Percentiles rank a stretch among this genome's conserved stretches.
Evolutionary conservation across 2,113 vertebrate genomes (phyloP).

Genomic region (Microcebus murinus): DNA sequence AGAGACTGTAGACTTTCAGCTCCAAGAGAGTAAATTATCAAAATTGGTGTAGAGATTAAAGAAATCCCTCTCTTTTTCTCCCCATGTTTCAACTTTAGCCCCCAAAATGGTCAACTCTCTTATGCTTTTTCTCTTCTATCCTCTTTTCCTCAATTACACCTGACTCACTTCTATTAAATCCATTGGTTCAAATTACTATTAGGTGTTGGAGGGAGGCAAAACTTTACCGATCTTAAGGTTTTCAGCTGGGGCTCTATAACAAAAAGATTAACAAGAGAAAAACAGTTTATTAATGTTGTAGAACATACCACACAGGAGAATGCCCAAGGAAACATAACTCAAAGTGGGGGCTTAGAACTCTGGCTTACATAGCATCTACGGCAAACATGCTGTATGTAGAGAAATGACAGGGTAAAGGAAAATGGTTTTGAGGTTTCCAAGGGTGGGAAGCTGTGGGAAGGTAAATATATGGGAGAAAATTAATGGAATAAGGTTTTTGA

Average conservation of each 20-base stretch:
- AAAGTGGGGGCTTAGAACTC: background rate
- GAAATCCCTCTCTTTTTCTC: background rate
- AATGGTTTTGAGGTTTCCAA: background rate
- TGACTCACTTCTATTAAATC: background rate
- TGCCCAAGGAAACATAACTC: background rate
- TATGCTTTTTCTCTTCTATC: background rate
- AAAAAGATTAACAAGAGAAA: background rate
- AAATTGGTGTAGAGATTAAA: background rate
- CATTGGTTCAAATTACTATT: background rate
- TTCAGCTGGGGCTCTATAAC: background rate
- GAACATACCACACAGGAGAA: background rate
- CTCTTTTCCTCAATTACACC: background rate
- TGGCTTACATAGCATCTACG: background rate
- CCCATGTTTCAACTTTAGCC: background rate
- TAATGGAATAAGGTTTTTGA: background rate
- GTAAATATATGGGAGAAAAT: background rate
- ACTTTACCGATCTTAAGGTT: background rate
- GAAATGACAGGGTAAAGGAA: background rate
- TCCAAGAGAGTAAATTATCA: background rate
- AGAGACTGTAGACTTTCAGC: background rate
- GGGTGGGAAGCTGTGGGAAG: background rate
- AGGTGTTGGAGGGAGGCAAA: background rate
- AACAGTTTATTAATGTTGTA: background rate
- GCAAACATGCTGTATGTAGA: background rate
- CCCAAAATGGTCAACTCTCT: background rate